Evolutionary conservation across 2,888 invertebrate genomes (phyloP), one percentile per base, ranked within the genome.

Genomic region (Drosophila barbarae): DNA sequence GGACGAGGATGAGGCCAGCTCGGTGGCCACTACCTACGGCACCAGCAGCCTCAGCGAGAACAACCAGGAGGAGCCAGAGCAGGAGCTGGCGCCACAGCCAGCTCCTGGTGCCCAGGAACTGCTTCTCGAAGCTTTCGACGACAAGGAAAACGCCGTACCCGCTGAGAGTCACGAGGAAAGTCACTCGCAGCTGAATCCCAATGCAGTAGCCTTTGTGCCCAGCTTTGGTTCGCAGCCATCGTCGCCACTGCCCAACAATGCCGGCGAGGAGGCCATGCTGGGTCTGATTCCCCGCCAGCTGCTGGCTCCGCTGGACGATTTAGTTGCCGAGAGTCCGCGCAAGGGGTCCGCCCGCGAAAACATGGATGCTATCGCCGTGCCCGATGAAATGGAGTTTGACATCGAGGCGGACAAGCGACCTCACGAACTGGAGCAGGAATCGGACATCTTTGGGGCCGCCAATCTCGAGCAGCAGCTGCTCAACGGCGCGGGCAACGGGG

Each of bases 171-270:
- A 35, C n/a, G 46, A 64, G 15, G 92, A 92, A 85, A 93, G 94
- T 90, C 93, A 93, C 90, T 95, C 94, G 42, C 94, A 94, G 65
- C 89, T 96, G 74, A 96, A 96, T 90, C 96, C 96, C 1, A 93
- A 96, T 83, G 96, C 96, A 18, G 94, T 94, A n/a, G 95, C 95
- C 90, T 96, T 96, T 89, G 92, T 96, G 63, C 88, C 88, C 4
- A 77, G 72, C 15, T 86, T 83, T 66, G 86, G 86, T 0, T 86
- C 87, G 3, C 86, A 82, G 52, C 95, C 95, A 7, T 89, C 91
- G 6, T 92, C 93, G 7, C 92, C 77, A 28, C 55, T 54, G 44
- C 67, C 75, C 10, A 32, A 18, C 46, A 47, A 32, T 32, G 28
- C 21, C 10, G 18, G 12, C 5, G 71, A 21, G 7, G 80, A 74